Conservation (phyloP, 2,888 invertebrate species). For the Apodemia zela region DNA sequence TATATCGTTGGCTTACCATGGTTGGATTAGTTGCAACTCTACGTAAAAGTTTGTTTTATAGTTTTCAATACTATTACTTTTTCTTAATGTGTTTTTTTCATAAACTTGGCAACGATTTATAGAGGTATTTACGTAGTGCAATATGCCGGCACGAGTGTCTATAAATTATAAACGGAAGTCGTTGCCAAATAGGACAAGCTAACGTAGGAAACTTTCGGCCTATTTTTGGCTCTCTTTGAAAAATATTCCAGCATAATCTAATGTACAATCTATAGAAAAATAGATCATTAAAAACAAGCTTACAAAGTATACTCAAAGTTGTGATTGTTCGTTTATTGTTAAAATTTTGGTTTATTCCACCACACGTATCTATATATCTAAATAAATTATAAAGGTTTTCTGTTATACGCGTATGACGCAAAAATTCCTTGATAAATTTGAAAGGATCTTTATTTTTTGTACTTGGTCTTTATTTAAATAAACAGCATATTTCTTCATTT, state of each 20-base stretch:
- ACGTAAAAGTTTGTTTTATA: neutral
- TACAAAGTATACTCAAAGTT: slow-evolving; percentile 1
- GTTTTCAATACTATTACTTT: neutral
- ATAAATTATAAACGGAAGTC: slow-evolving; percentile 13
- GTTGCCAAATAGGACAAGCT: slow-evolving; percentile 15
- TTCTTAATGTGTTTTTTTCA: neutral
- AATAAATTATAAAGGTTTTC: too few species aligned
- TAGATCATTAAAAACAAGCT: neutral
- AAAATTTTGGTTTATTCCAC: neutral
- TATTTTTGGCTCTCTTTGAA: slow-evolving; percentile 9
- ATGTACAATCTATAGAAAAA: neutral
- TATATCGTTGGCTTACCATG: too few species aligned
- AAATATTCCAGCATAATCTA: neutral
- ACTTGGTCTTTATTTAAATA: too few species aligned
- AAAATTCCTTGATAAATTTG: too few species aligned
- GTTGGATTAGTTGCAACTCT: too few species aligned
- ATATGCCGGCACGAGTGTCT: neutral
- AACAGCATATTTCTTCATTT: too few species aligned
- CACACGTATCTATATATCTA: neutral
- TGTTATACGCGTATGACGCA: too few species aligned
- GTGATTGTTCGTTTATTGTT: neutral
- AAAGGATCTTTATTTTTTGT: neutral
- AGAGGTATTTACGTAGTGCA: neutral
- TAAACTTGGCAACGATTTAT: neutral
- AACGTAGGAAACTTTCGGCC: slow-evolving; percentile 8